phyloP scores from a whole-genome alignment of 2,113 vertebrate species.

The Eidolon helvum region DNA sequence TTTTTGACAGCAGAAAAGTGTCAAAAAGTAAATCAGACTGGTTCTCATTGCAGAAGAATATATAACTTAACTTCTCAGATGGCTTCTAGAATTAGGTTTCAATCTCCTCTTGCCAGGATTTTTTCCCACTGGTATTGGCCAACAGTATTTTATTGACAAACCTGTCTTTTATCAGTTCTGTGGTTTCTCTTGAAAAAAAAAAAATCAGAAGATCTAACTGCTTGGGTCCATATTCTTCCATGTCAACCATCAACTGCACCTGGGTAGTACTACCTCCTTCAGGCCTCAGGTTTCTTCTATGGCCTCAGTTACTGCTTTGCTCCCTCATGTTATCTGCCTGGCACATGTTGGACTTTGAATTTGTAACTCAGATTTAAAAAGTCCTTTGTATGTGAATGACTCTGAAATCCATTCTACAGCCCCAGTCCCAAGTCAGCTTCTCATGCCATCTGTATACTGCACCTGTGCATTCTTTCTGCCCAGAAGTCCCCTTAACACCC shows the following conservation, averaged over 20 bases:
- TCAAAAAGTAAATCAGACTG: not conserved
- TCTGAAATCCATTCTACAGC: not conserved
- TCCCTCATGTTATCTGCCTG: not conserved
- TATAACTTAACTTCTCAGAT: not conserved
- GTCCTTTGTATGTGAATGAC: no score
- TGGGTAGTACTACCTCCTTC: not conserved
- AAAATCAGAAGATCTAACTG: not conserved
- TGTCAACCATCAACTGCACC: accelerated
- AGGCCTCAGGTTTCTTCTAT: not conserved
- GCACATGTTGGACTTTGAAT: not conserved
- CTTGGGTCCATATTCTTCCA: not conserved
- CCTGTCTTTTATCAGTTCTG: not conserved
- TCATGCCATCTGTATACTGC: not conserved
- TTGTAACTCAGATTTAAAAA: not conserved
- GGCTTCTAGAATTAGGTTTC: not conserved
- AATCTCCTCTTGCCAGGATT: not conserved
- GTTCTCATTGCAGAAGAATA: not conserved
- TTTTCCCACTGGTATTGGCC: not conserved
- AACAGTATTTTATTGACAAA: not conserved
- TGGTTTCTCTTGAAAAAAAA: not conserved
- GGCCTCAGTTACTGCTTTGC: not conserved
- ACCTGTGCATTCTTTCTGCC: not conserved
- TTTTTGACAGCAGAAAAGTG: not conserved
- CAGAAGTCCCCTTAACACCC: not conserved
- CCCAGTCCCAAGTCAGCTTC: not conserved